These are phyloP conservation scores for Pachyseris speciosa DNA, from an alignment of 64 coral and sea anemone genomes.

Conservation along the genomic window DNA sequence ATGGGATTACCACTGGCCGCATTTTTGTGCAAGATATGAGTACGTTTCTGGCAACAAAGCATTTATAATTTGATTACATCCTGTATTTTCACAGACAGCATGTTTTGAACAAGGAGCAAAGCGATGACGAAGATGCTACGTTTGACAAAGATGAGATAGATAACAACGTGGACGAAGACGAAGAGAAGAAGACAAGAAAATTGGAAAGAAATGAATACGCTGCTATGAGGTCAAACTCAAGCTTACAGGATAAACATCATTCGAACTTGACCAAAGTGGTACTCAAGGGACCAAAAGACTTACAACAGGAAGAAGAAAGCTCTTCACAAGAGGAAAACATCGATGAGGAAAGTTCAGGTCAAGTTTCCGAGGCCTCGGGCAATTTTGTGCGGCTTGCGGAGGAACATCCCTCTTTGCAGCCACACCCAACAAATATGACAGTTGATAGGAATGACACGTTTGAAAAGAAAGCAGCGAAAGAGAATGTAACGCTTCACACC, in stretches of 20 bases:
- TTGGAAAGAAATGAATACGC: background rate
- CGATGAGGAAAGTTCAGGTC: background rate
- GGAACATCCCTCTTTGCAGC: background rate
- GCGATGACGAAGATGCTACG: background rate
- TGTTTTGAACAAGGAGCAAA: background rate
- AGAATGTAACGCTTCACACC: background rate
- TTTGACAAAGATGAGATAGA: background rate
- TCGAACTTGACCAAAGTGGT: constrained; percentile 15
- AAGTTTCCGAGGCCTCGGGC: background rate
- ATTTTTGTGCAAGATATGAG: no score
- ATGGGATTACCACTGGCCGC: no score
- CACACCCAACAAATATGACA: background rate
- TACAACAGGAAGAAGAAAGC: background rate
- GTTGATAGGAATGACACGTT: background rate
- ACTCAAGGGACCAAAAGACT: background rate
- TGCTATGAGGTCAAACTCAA: background rate
- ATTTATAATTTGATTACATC: background rate
- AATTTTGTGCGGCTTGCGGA: background rate
- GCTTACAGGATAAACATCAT: no score
- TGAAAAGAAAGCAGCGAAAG: background rate
- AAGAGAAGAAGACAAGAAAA: background rate
- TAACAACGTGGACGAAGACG: background rate
- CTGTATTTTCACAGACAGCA: background rate
- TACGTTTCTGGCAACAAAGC: background rate
- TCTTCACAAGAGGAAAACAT: background rate